Conservation (phyloP, 2,888 invertebrate species). For the Tenthredo distinguenda region DNA sequence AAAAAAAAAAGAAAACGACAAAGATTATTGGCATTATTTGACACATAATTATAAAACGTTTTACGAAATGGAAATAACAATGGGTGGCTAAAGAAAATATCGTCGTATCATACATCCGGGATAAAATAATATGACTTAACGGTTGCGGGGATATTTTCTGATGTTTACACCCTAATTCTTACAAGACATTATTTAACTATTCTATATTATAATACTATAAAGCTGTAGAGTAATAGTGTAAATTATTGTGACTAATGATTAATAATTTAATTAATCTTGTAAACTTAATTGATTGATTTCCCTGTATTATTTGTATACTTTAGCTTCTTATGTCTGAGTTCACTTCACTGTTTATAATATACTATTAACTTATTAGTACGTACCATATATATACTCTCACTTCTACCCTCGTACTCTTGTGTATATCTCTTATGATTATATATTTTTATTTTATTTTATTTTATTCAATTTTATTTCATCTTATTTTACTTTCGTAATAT, state of each 20-base stretch:
- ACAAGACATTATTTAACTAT: slow-evolving; percentile 55
- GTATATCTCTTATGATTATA: slow-evolving; percentile 52
- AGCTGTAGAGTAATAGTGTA: slow-evolving; percentile 65
- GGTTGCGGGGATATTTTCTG: slow-evolving; percentile 62
- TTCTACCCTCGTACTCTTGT: slow-evolving; percentile 56
- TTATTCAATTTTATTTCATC: background rate
- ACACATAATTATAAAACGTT: slow-evolving; percentile 58
- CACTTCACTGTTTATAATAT: slow-evolving; percentile 57
- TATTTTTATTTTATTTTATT: slow-evolving; percentile 50
- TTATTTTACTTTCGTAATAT: background rate
- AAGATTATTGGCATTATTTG: slow-evolving; percentile 61
- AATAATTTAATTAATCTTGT: slow-evolving; percentile 59
- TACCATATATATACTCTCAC: slow-evolving; percentile 37
- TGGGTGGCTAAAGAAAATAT: slow-evolving; percentile 63
- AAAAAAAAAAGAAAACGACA: slow-evolving; percentile 20
- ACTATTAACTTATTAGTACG: slow-evolving; percentile 48
- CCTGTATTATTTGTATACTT: slow-evolving; percentile 63
- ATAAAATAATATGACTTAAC: background rate
- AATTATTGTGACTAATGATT: slow-evolving; percentile 62
- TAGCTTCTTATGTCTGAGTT: slow-evolving; percentile 67
- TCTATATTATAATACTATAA: slow-evolving; percentile 58
- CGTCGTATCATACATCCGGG: slow-evolving; percentile 55
- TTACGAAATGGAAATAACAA: slow-evolving; percentile 45
- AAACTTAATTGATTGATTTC: slow-evolving; percentile 57
- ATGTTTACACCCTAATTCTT: slow-evolving; percentile 59